Evolutionary conservation across 2,113 vertebrate genomes (phyloP).

Genomic region (Erpornis zantholeuca): DNA sequence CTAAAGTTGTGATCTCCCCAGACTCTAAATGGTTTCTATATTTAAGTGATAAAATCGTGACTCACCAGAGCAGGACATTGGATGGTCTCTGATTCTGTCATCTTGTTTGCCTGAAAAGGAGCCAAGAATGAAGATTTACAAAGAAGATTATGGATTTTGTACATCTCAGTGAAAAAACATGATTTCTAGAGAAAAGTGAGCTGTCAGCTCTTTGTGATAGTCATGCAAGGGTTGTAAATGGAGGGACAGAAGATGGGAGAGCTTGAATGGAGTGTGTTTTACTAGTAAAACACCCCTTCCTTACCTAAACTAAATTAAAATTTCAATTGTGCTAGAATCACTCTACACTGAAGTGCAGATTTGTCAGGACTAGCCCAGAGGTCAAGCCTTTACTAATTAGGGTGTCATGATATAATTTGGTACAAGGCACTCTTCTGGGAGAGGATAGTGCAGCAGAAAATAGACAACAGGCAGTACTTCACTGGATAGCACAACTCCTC

Average conservation of each 20-base stretch:
- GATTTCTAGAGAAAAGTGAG: background rate
- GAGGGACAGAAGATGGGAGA: background rate
- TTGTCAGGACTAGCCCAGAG: background rate
- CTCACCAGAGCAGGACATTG: background rate
- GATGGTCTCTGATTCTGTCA: background rate
- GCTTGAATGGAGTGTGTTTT: background rate
- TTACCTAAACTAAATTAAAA: background rate
- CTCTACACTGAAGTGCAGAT: background rate
- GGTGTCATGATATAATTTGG: background rate
- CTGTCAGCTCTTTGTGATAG: background rate
- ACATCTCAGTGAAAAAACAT: background rate
- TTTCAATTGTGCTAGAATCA: background rate
- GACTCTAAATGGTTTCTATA: background rate
- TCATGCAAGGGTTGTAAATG: background rate
- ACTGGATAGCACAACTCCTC: background rate
- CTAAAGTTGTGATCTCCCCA: background rate
- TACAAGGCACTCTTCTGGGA: background rate
- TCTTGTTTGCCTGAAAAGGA: background rate
- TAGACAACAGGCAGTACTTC: background rate
- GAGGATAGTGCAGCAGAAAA: background rate
- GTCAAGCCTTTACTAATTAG: background rate
- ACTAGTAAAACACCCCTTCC: background rate
- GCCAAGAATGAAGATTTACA: conserved; percentile 2
- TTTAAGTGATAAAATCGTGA: conserved; percentile 16
- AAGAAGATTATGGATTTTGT: background rate